Base-by-base conservation (phyloP, 37 sponge, comb jelly and placozoan genomes). In the Geodia barretti region DNA sequence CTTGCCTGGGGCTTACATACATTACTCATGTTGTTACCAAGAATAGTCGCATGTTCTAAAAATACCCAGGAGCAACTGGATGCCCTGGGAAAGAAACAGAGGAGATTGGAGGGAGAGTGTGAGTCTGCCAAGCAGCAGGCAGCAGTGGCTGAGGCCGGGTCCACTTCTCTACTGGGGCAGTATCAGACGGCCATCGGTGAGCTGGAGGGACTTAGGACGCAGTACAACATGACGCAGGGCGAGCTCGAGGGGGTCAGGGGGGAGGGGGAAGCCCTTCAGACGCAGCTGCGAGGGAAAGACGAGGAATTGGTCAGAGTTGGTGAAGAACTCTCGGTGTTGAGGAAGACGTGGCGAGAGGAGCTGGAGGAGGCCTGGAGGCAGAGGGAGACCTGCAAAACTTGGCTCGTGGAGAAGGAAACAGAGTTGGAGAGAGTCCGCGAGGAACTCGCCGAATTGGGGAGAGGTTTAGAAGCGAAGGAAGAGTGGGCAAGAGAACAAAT, bases 401-500 rank as follows among this genome's bases (percentile, higher is more conserved):
- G n/a, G n/a, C n/a, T n/a, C n/a, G n/a, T n/a, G n/a, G n/a, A n/a
- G n/a, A n/a, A n/a, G n/a, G n/a, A n/a, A n/a, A n/a, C n/a, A n/a
- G n/a, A n/a, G n/a, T n/a, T n/a, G n/a, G n/a, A n/a, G n/a, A n/a
- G n/a, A n/a, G n/a, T n/a, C n/a, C n/a, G n/a, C n/a, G n/a, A n/a
- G n/a, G n/a, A n/a, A n/a, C n/a, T n/a, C n/a, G n/a, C n/a, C n/a
- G n/a, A n/a, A n/a, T n/a, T n/a, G n/a, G n/a, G n/a, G n/a, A n/a
- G n/a, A n/a, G n/a, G n/a, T n/a, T n/a, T n/a, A n/a, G n/a, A n/a
- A 40, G 68, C 0, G 30, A 43, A 78, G 40, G 40, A 78, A 65
- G 29, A 47, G 7, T 31, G 3, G 32, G 20, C 54, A 7, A 14
- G 54, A 47, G 54, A 47, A 47, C 54, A 47, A 14, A 7, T 47